phyloP scores from a whole-genome alignment of 2,797 vertebrate species.

The Platyrinchus mystaceus region DNA sequence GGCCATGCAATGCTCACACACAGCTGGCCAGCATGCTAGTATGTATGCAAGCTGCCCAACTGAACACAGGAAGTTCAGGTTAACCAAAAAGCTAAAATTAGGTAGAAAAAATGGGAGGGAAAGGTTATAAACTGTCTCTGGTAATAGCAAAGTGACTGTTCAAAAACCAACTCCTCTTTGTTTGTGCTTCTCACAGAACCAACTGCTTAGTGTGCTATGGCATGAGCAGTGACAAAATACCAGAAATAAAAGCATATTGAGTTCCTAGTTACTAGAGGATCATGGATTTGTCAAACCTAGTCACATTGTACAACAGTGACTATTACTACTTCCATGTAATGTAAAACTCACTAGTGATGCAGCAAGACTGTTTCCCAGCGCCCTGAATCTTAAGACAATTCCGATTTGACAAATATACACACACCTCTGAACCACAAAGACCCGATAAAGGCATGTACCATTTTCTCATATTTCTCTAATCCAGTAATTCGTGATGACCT shows the following conservation, averaged over 20 bases:
- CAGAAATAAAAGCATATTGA: background rate
- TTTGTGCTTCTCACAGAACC: background rate
- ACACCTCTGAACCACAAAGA: background rate
- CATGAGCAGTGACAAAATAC: background rate
- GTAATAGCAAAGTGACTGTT: background rate
- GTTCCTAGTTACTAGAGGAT: background rate
- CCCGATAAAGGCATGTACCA: background rate
- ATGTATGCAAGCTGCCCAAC: background rate
- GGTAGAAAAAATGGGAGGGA: background rate
- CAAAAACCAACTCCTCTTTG: background rate
- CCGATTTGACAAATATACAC: accelerated
- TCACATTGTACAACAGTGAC: background rate
- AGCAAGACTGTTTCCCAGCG: background rate
- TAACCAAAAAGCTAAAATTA: background rate
- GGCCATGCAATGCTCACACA: background rate
- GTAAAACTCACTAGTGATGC: background rate
- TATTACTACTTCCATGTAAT: background rate
- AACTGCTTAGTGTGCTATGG: background rate
- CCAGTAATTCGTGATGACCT: background rate
- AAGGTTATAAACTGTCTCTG: background rate
- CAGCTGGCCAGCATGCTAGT: background rate
- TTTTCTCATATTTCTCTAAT: background rate
- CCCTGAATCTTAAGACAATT: background rate
- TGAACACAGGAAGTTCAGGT: background rate
- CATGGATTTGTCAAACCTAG: background rate